Evolutionary conservation across 2,113 vertebrate genomes (phyloP), one percentile per base, ranked within the genome.

Genomic region (Falcunculus frontatus): DNA sequence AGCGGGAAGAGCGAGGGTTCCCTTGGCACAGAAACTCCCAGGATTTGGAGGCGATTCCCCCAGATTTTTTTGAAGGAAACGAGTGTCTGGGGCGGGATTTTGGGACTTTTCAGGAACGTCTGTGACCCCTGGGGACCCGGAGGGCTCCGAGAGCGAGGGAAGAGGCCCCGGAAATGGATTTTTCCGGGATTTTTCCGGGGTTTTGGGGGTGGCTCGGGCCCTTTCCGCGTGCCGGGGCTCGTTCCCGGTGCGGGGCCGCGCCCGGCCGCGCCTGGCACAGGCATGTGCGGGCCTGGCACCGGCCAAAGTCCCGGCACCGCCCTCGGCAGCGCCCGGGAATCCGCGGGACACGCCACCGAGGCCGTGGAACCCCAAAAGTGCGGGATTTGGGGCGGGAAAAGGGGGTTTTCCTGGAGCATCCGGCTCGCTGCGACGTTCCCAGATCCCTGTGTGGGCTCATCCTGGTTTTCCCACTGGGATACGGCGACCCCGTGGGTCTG

Each of bases 341-440:
- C 44, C 44, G 4, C 44, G 47, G 47, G 46, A 13, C 5, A 11
- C 47, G 22, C 11, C 47, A 4, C 47, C 22, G 22, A 13, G 17
- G 44, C 44, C 44, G 44, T 19, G 44, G 44, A 7, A 8, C 44
- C 49, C 49, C 49, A 7, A 6, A 15, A 6, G 15, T 3, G 26
- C 49, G 14, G 26, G 26, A 6, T 13, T 32, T 9, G 30, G 53
- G 18, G 7, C 3, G 42, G 64, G 25, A 18, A 37, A 22, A 11
- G 4, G 52, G 16, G 52, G 11, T n/a, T 4, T 2, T 23, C 42
- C 73, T 3, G 11, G 20, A 4, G 47, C 1, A 9, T 12, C 65
- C n/a, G 6, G 22, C 42, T n/a, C 7, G 1, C 4, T 4, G 42
- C 1, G 10, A 0, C 16, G 0, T 47, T 18, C 44, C 64, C 8